Percentiles rank a stretch among this genome's conserved stretches.
These are phyloP conservation scores for Malthinus flaveolus DNA, from an alignment of 2,888 invertebrate species.

Conservation along the genomic window DNA sequence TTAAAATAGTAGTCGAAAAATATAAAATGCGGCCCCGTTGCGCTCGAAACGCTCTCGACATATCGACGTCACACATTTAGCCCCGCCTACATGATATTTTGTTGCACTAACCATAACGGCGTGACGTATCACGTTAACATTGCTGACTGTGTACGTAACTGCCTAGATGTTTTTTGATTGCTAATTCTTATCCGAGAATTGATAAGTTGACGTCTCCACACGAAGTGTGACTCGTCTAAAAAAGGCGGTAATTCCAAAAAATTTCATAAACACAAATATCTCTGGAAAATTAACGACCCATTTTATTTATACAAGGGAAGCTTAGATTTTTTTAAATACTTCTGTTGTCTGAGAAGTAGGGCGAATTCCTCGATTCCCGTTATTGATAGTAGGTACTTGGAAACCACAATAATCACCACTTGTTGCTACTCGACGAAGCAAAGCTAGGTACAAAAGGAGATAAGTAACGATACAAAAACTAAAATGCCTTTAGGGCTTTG, in stretches of 20 bases:
- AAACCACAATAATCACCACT: conserved; percentile 24
- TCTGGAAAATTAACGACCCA: conserved; percentile 24
- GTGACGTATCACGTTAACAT: conserved; percentile 36
- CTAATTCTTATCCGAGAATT: conserved; percentile 18
- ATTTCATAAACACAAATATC: neutral
- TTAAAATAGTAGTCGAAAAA: conserved; percentile 10
- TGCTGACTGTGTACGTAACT: conserved; percentile 28
- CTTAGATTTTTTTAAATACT: no score
- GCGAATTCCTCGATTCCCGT: conserved; percentile 27
- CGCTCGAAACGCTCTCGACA: conserved; percentile 31
- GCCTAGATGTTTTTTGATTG: conserved; percentile 16
- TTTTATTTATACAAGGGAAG: no score
- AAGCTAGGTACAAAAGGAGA: conserved; percentile 8
- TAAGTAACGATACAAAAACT: neutral
- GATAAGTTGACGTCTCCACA: neutral
- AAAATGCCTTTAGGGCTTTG: neutral
- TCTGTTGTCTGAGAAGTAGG: conserved; percentile 26
- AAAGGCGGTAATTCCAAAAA: neutral
- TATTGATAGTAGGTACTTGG: conserved; percentile 17
- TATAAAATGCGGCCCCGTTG: conserved; percentile 31
- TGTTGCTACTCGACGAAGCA: conserved; percentile 25
- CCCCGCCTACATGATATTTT: conserved; percentile 33
- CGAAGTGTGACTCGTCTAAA: conserved; percentile 13
- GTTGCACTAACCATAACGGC: conserved; percentile 36
- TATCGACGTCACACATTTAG: conserved; percentile 34